phyloP scores from a whole-genome alignment of 2,113 vertebrate genomes.

The Amazona guildingii region DNA sequence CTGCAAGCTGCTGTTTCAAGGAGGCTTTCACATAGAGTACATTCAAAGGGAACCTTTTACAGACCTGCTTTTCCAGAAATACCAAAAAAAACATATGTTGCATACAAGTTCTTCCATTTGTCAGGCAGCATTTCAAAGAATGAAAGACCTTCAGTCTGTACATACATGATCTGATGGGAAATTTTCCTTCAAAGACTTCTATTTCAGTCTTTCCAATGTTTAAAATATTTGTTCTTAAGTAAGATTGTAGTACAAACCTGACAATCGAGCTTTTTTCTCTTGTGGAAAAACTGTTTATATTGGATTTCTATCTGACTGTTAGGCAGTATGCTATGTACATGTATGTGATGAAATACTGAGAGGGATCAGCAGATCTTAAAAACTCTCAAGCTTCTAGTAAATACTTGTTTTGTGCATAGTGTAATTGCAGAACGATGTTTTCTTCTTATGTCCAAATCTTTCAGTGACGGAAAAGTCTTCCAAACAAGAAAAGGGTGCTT shows the following conservation, averaged over 20 bases:
- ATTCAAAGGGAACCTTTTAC: not conserved
- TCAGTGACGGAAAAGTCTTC: not conserved
- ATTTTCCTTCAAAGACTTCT: not conserved
- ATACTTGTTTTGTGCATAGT: not conserved
- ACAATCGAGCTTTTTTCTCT: not conserved
- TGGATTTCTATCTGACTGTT: not conserved
- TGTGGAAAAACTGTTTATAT: not conserved
- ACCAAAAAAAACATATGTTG: not conserved
- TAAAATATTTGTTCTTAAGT: not conserved
- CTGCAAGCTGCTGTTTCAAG: not conserved
- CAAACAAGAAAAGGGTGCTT: not conserved
- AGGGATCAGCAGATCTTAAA: not conserved
- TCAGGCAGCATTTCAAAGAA: not conserved
- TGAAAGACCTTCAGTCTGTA: not conserved
- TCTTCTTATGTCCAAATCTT: not conserved
- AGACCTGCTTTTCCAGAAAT: not conserved
- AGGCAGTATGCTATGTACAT: not conserved
- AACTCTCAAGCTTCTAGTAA: not conserved
- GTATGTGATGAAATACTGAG: not conserved
- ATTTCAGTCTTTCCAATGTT: not conserved
- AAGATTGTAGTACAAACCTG: not conserved
- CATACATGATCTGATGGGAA: not conserved
- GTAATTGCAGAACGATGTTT: not conserved
- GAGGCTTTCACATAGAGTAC: not conserved
- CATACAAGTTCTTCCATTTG: not conserved